Conservation (phyloP, 2,888 invertebrate species). For the Gasteruption jaculator region DNA sequence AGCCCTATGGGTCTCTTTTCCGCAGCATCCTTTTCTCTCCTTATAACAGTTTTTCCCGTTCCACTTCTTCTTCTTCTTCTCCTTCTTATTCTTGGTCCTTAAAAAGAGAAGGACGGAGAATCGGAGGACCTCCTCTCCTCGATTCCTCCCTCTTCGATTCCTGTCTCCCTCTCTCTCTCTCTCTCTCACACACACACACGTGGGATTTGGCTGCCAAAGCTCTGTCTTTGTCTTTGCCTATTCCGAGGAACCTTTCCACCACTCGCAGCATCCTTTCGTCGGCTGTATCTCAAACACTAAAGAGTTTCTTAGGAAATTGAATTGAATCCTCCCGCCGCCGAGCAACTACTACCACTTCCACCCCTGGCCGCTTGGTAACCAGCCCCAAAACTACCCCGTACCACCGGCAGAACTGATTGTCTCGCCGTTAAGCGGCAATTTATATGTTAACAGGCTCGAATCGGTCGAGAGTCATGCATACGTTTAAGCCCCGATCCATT, state of each 20-base stretch:
- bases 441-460: slow-evolving; percentile 46
- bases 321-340: slow-evolving; percentile 33
- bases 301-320: slow-evolving; percentile 47
- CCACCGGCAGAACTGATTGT: slow-evolving; percentile 35
- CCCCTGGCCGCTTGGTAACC: not conserved
- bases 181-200: slow-evolving; percentile 1
- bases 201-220: slow-evolving; percentile 14
- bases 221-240: slow-evolving; percentile 15
- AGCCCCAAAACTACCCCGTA: slow-evolving; percentile 6
- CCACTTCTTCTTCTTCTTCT: slow-evolving; percentile 5
- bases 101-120: no score
- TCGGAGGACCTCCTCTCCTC: not conserved
- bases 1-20: no score
- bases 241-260: no score
- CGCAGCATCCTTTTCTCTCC: slow-evolving; percentile 18
- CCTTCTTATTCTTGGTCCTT: not conserved
- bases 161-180: slow-evolving; percentile 4
- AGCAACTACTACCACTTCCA: slow-evolving; percentile 8
- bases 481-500: no score
- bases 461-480: slow-evolving; percentile 45
- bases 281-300: slow-evolving; percentile 44
- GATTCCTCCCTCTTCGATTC: not conserved
- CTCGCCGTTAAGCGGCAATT: slow-evolving; percentile 44
- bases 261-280: slow-evolving; percentile 33
- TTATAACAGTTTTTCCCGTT: slow-evolving; percentile 28